Conservation (phyloP, 2,113 vertebrate genomes). For the Dromas ardeola region DNA sequence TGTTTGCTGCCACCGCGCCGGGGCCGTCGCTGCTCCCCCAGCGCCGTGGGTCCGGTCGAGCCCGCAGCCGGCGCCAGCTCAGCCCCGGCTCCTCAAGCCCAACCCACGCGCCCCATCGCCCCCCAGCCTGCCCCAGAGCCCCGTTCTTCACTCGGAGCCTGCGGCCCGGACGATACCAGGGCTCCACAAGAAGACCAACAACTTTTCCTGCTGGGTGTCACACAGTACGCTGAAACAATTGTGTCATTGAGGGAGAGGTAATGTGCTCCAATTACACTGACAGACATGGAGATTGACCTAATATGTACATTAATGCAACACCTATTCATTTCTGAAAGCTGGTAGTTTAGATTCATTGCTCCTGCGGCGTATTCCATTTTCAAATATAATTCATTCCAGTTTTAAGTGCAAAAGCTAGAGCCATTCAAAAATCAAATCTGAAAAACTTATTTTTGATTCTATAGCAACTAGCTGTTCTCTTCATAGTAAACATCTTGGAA, state of each 20-base stretch:
- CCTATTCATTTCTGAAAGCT: not conserved
- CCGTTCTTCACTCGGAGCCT: not conserved
- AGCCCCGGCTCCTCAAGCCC: not conserved
- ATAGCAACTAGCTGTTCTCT: not conserved
- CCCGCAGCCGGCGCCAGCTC: fast-evolving
- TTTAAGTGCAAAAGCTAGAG: not conserved
- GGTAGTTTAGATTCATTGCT: not conserved
- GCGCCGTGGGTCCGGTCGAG: fast-evolving
- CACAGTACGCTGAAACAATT: not conserved
- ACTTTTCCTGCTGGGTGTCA: not conserved
- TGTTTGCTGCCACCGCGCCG: too few species aligned
- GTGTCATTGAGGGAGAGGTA: not conserved
- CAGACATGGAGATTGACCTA: not conserved
- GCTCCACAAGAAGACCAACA: not conserved
- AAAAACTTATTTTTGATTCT: not conserved
- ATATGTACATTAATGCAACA: not conserved
- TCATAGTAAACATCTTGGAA: not conserved
- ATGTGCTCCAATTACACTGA: not conserved
- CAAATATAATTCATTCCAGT: not conserved
- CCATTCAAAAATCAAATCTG: slow-evolving; percentile 3
- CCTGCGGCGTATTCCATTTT: not conserved
- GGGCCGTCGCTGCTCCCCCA: not conserved
- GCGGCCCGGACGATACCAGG: not conserved
- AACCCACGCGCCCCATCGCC: fast-evolving
- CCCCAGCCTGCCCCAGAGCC: not conserved